Conservation (phyloP, 2,113 vertebrate genomes). For the Carollia perspicillata region DNA sequence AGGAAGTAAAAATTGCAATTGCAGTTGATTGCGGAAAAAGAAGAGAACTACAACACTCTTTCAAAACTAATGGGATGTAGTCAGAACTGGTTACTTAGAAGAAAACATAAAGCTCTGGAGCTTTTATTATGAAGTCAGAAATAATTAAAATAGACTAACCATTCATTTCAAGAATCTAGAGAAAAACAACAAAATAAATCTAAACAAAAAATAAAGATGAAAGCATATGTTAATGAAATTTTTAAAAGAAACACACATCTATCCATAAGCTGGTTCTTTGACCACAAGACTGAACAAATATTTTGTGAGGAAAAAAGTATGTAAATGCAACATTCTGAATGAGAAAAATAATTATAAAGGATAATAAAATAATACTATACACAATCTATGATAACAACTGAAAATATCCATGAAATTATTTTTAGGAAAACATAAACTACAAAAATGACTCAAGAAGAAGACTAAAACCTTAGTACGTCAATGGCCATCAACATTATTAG, state of each 20-base stretch:
- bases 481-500: background rate
- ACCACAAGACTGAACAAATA: background rate
- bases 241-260: background rate
- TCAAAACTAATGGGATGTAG: background rate
- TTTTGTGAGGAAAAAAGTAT: background rate
- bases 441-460: background rate
- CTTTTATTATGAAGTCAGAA: constrained; percentile 6
- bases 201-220: constrained; percentile 4
- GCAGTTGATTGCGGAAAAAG: background rate
- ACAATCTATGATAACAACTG: background rate
- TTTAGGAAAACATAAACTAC: background rate
- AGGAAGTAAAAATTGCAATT: constrained; percentile 27
- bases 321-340: background rate
- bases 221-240: background rate
- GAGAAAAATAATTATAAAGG: constrained; percentile 36
- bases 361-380: background rate
- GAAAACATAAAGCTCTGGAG: background rate
- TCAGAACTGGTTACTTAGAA: background rate
- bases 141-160: constrained; percentile 6
- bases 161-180: background rate
- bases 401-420: background rate
- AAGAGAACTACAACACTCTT: background rate
- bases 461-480: background rate
- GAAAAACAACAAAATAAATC: constrained; percentile 21
- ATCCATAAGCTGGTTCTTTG: background rate